These are phyloP conservation scores for Ashinkailepas kermadecensis DNA, from an alignment of 2,888 invertebrate species.

Conservation along the genomic window DNA sequence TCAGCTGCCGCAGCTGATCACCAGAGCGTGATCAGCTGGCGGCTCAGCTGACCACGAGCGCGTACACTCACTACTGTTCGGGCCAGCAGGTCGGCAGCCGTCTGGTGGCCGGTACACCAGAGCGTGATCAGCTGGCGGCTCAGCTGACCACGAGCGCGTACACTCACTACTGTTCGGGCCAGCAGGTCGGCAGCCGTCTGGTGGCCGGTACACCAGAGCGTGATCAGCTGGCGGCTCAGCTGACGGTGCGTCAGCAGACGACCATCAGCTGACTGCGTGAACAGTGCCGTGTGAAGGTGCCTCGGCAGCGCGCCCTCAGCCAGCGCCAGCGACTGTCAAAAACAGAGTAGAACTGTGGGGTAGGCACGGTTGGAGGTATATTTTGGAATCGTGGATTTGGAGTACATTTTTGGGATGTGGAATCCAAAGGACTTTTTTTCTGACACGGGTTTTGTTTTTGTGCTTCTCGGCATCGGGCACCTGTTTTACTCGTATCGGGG, in stretches of 20 bases:
- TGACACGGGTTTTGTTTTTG: too few relatives aligned
- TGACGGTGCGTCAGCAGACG: conserved; percentile 78
- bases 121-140: conserved; percentile 89
- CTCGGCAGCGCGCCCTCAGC: conserved; percentile 93
- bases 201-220: conserved; percentile 93
- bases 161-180: conserved; percentile 72
- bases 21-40: conserved; percentile 93
- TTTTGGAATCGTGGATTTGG: too few relatives aligned
- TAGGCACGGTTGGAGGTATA: too few relatives aligned
- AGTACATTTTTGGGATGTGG: too few relatives aligned
- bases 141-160: conserved; percentile 43
- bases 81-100: conserved; percentile 74
- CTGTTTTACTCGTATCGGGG: too few relatives aligned
- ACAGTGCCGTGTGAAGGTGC: conserved; percentile 84
- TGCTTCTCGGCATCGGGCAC: too few relatives aligned
- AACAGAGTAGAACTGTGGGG: too few relatives aligned
- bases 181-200: conserved; percentile 80
- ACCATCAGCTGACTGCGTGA: conserved; percentile 54
- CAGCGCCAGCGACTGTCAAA: conserved; percentile 62
- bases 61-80: conserved; percentile 68
- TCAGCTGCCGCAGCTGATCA: too few relatives aligned
- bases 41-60: conserved; percentile 79
- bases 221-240: conserved; percentile 85
- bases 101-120: conserved; percentile 92
- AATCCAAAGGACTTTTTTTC: too few relatives aligned